Evolutionary conservation across 1,140 invertebrate genomes (phyloP).

Genomic region (Diachasmimorpha longicaudata): DNA sequence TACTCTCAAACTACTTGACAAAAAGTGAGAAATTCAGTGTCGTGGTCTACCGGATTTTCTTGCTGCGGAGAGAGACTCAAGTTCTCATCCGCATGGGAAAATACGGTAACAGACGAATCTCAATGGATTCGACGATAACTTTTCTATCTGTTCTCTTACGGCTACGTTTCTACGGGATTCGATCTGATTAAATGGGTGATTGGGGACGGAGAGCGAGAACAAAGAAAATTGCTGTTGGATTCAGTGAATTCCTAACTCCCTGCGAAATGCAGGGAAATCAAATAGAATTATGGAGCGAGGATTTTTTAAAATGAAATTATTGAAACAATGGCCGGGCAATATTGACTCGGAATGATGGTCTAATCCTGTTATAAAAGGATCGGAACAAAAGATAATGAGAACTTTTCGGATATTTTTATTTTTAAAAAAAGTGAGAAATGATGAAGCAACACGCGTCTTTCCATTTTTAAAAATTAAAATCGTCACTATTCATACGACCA

Average conservation of each 20-base stretch:
- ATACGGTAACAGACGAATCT: slow-evolving; percentile 11
- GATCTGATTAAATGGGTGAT: slow-evolving; percentile 8
- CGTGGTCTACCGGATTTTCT: not conserved
- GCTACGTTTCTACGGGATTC: not conserved
- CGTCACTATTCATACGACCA: not conserved
- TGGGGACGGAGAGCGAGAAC: not conserved
- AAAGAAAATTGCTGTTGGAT: not conserved
- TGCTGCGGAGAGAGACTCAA: not conserved
- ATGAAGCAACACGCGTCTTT: not conserved
- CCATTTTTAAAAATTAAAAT: not conserved
- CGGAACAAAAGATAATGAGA: too few relatives aligned
- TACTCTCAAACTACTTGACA: not conserved
- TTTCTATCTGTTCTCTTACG: not conserved
- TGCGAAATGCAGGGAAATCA: not conserved
- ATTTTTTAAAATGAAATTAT: not conserved
- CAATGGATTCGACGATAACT: slow-evolving; percentile 15
- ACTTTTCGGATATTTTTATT: too few relatives aligned
- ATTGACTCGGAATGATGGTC: too few relatives aligned
- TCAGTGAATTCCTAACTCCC: not conserved
- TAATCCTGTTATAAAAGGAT: too few relatives aligned
- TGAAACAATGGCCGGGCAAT: too few relatives aligned
- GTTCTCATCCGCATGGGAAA: not conserved
- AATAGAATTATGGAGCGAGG: not conserved
- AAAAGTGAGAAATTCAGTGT: not conserved
- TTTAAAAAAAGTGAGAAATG: too few relatives aligned